These are phyloP conservation scores for Triplophysa siluroides DNA, from an alignment of 2,113 vertebrate genomes.

Conservation along the genomic window DNA sequence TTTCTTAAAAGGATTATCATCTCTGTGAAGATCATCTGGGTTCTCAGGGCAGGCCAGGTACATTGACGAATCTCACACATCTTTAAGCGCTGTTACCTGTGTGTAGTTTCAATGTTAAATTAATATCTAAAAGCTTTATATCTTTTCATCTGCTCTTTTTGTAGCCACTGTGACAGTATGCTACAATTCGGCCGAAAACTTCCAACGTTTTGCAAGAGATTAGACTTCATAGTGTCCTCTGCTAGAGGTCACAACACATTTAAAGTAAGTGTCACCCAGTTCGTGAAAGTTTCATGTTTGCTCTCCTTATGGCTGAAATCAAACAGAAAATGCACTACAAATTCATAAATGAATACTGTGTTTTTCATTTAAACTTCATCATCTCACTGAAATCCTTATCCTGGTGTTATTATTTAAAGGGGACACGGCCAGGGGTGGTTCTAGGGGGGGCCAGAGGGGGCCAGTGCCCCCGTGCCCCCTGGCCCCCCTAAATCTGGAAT, in stretches of 20 bases:
- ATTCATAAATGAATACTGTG: too few relatives aligned
- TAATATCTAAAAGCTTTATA: neutral
- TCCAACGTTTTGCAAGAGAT: conserved; percentile 57
- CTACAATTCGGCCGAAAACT: conserved; percentile 45
- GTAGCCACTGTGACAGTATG: conserved; percentile 62
- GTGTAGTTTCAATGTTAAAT: neutral
- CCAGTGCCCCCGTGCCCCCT: too few relatives aligned
- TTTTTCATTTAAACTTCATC: too few relatives aligned
- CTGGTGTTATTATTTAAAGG: too few relatives aligned
- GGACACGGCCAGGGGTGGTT: too few relatives aligned
- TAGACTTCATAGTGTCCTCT: conserved; percentile 61
- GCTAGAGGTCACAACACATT: neutral
- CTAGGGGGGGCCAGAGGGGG: too few relatives aligned
- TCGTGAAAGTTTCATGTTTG: neutral
- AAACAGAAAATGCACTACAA: too few relatives aligned
- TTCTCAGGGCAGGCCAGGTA: neutral
- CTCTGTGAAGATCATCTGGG: neutral
- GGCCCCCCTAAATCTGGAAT: too few relatives aligned
- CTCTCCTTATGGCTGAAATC: too few relatives aligned
- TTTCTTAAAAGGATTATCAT: neutral
- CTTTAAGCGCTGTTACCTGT: neutral
- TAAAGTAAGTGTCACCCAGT: neutral
- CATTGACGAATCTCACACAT: neutral
- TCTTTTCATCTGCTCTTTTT: conserved; percentile 49
- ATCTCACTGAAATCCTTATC: too few relatives aligned